phyloP scores from a whole-genome alignment of 2,888 invertebrate genomes.

The Erpobdella octoculata region DNA sequence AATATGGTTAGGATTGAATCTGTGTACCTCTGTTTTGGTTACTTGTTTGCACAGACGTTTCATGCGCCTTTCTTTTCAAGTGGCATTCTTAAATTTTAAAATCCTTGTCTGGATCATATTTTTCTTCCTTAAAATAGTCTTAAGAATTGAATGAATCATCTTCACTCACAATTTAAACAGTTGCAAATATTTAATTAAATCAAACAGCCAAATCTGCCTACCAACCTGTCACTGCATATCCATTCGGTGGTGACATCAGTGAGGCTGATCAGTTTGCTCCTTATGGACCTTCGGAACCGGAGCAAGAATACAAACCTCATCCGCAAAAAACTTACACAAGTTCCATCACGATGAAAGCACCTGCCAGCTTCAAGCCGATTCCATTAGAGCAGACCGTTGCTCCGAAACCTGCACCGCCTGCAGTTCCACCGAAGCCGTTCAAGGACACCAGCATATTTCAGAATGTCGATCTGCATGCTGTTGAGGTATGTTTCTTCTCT shows the following conservation, averaged over 20 bases:
- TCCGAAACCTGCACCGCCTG: constrained; percentile 43
- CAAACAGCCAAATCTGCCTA: neutral
- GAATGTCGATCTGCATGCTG: constrained; percentile 51
- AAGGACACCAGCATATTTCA: constrained; percentile 47
- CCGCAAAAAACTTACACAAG: constrained; percentile 38
- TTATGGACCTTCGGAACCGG: constrained; percentile 38
- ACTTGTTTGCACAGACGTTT: neutral
- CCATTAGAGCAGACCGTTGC: constrained; percentile 41
- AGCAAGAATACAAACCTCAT: constrained; percentile 39
- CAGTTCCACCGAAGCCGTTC: constrained; percentile 45
- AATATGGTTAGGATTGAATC: neutral
- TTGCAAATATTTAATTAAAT: too few relatives aligned
- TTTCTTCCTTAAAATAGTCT: neutral
- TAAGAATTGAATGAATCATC: too few relatives aligned
- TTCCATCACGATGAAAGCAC: constrained; percentile 39
- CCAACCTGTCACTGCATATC: constrained; percentile 27
- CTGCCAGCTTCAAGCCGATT: constrained; percentile 44
- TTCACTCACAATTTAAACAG: too few relatives aligned
- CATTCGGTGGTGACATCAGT: constrained; percentile 33
- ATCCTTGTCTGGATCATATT: neutral
- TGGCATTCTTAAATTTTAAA: neutral
- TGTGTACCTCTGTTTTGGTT: neutral
- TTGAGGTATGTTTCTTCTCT: constrained; percentile 47
- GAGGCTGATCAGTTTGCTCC: constrained; percentile 38
- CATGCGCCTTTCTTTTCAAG: neutral